Evolutionary conservation across 2,797 vertebrate genomes (phyloP).

Genomic region (Acanthurus tractus): DNA sequence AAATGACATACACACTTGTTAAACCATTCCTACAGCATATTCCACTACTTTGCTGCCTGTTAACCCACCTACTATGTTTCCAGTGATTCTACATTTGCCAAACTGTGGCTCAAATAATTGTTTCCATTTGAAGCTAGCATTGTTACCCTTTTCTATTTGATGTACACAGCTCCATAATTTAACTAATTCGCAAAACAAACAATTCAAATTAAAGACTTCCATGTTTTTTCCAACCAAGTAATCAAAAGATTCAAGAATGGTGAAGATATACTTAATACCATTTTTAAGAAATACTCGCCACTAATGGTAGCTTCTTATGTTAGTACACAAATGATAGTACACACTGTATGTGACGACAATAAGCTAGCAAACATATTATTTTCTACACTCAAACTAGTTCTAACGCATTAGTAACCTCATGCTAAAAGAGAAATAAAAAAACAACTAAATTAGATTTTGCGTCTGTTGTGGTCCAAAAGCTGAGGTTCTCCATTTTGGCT

Average conservation of each 20-base stretch:
- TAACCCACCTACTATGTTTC: neutral
- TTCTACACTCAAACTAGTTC: neutral
- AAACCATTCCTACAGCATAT: neutral
- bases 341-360: neutral
- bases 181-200: neutral
- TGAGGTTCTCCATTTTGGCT: neutral
- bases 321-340: conserved; percentile 11
- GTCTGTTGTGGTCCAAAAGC: neutral
- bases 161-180: neutral
- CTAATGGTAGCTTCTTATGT: neutral
- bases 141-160: neutral
- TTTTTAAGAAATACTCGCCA: conserved; percentile 1
- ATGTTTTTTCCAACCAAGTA: neutral
- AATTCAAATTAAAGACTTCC: neutral
- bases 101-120: neutral
- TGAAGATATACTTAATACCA: neutral
- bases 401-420: neutral
- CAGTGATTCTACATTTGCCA: neutral
- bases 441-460: neutral
- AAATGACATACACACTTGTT: neutral
- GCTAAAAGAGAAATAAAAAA: neutral
- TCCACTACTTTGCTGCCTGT: neutral
- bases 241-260: neutral
- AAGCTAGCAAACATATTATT: neutral
- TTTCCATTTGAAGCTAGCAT: neutral